Evolutionary conservation across 2,888 invertebrate genomes (phyloP), one percentile per base, ranked within the genome.

Genomic region (Scaptomyza caliginosa): DNA sequence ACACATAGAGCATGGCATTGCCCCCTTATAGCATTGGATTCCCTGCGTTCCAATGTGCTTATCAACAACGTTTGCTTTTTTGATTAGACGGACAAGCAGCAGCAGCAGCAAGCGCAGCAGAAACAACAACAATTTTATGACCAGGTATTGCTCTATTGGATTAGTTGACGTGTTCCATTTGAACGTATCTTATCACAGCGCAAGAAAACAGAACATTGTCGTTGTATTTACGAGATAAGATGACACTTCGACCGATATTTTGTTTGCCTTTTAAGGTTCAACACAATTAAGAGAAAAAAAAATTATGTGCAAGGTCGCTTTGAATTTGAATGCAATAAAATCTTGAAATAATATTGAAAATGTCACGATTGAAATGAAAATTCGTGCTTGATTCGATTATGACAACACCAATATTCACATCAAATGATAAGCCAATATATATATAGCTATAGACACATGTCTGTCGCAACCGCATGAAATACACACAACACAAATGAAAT

Each of bases 151-250:
- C 39, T 59, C 40, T 48, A 59, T 54, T 30, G 70, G 72, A 69
- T 74, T 74, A 69, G 56, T 70, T 65, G 50, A 59, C 59, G 52
- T 74, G 64, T 74, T 60, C 13, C 38, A 36, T 42, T 19, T 8
- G 4, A 36, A 7, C 66, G 46, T 79, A 81, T 84, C 79, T 84
- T 84, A 73, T 75, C 77, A 65, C 10, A 48, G 10, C 21, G 17
- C 8, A 40, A 45, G 26, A 32, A 19, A 57, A 57, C 19, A 57
- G 26, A 59, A 59, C 21, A 51, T 17, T 26, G 45, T 67, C 57
- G 57, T 48, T 67, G 16, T 43, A 54, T 38, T 39, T 43, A 13
- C 11, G 17, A 3, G 66, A 65, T 54, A 65, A 49, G 48, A 16
- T 30, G 11, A 46, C 24, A 40, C 17, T 6, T 7, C 17, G 49